Evolutionary conservation across 2,888 invertebrate species (phyloP), one percentile per base, ranked within the genome.

Genomic region (Horisme vitalbata): DNA sequence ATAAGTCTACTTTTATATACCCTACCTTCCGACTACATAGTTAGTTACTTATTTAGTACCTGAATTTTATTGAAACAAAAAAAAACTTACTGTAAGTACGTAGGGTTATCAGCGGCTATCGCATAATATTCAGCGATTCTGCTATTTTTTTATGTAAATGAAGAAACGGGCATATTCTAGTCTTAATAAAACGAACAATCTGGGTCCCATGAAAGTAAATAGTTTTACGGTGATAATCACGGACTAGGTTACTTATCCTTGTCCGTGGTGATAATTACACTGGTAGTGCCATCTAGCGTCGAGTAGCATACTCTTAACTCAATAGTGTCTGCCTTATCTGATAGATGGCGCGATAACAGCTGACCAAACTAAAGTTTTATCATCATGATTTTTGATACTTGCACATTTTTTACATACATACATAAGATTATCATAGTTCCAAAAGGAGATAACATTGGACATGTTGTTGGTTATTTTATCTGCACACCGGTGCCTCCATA

Each of bases 241-340:
- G 5, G n/a, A 34, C 8, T 4, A 15, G 15, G n/a, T n/a, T n/a
- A n/a, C n/a, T 18, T 18, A 1, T 18, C 18, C 6, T 18, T 18
- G 18, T 1, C 18, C 18, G n/a, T n/a, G n/a, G n/a, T n/a, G n/a
- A n/a, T 9, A 11, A 4, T 15, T 30, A 6, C 4, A 6, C 5
- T 8, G 6, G 24, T 34, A 32, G 30, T 5, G 72, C 68, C 77
- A 77, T 69, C 83, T 79, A 68, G 70, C 55, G 71, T 52, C 57
- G 67, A 78, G 74, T 83, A 79, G 84, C 58, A 3, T 35, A n/a
- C n/a, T n/a, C n/a, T n/a, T n/a, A 32, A 76, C 61, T 65, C 57
- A 32, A 6, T 34, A 31, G 10, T 37, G 21, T 7, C 11, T 3
- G 4, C 15, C 9, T 4, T 21, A 28, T n/a, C 0, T 9, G 12